Percentiles rank a stretch among this genome's conserved stretches.
Evolutionary conservation across 1,140 invertebrate species (phyloP).

Genomic region (Cydia amplana): DNA sequence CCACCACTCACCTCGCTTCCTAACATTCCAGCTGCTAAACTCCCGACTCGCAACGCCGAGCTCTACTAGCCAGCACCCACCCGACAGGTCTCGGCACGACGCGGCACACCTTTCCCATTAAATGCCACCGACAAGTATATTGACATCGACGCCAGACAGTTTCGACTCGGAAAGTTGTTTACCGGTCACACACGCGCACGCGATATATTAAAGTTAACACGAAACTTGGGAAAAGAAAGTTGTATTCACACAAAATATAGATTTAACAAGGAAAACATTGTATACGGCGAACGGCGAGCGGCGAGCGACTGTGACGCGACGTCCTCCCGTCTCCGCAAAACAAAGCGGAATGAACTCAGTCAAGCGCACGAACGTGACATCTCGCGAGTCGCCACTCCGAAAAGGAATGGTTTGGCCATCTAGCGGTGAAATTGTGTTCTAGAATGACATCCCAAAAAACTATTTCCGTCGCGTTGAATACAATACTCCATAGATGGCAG

Average conservation of each 20-base stretch:
- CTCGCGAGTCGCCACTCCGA: constrained; percentile 43
- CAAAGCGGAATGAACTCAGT: constrained; percentile 74
- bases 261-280: constrained; percentile 68
- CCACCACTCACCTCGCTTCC: constrained; percentile 43
- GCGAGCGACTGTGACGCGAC: constrained; percentile 47
- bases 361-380: constrained; percentile 54
- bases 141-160: constrained; percentile 66
- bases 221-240: constrained; percentile 44
- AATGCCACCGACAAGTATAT: constrained; percentile 78
- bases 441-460: background rate
- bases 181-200: constrained; percentile 3
- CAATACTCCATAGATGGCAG: background rate
- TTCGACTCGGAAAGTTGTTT: constrained; percentile 19
- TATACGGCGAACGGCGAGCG: constrained; percentile 65
- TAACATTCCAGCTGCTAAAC: constrained; percentile 33
- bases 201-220: constrained; percentile 20
- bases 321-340: constrained; percentile 77
- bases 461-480: background rate
- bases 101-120: constrained; percentile 78
- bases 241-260: constrained; percentile 55
- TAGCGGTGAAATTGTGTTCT: constrained; percentile 9
- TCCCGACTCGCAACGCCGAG: constrained; percentile 27
- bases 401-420: constrained; percentile 20
- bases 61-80: constrained; percentile 49
- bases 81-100: constrained; percentile 72